Evolutionary conservation across 2,888 invertebrate species (phyloP), one percentile per base, ranked within the genome.

Genomic region (Ramazzottius varieornatus): DNA sequence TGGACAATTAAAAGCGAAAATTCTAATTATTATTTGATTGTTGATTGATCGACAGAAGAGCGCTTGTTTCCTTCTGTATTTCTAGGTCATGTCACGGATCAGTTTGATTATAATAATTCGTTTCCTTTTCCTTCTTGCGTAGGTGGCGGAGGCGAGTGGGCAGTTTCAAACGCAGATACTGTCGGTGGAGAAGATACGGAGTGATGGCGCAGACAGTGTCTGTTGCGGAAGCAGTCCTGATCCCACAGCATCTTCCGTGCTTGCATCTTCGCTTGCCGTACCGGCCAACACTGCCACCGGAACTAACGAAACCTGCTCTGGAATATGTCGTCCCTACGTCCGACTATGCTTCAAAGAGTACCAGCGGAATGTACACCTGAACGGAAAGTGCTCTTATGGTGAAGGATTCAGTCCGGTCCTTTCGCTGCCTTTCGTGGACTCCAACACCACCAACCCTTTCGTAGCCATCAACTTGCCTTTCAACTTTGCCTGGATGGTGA

Each of bases 351-450:
- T 54, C 29, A 54, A 54, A 24, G 16, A 54, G 29, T 54, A 54
- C 29, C 54, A 54, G 29, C 54, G 29, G 20, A 24, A 16, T 8
- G 54, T 54, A 13, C 4, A 4, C n/a, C 54, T 54, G 20, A 20
- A 40, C 20, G 40, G 20, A 13, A 20, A 40, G 13, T 40, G 40
- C 20, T 13, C 40, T 13, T 40, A 40, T 20, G 54, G 54, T 8
- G n/a, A 54, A 24, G 54, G 54, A 54, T 54, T 54, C 4, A 54
- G 54, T 54, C 54, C 54, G 29, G n/a, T 54, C 16, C 54, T 54
- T 29, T 4, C 29, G 4, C 29, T 54, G 54, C 54, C 54, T 29
- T n/a, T 8, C 20, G 4, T 29, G 16, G 20, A 8, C 4, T 4
- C 13, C 29, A 54, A 29, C 29, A 54, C 20, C 54, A 54, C 20